Conservation (phyloP, 2,113 vertebrate genomes). For the Cavia aperea region DNA sequence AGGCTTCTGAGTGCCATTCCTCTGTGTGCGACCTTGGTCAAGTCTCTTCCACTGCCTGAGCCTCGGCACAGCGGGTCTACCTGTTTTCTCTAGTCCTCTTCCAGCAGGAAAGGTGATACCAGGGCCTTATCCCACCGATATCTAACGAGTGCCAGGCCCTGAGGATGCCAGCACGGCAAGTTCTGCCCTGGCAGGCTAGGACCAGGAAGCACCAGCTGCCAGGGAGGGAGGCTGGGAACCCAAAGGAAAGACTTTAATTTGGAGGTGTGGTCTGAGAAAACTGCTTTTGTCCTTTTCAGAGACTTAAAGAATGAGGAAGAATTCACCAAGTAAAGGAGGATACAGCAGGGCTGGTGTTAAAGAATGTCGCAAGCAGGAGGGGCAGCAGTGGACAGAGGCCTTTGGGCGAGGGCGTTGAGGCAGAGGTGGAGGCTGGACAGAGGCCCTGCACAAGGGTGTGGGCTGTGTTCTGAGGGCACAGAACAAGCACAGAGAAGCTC, state of each 20-base stretch:
- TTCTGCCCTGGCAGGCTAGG: background rate
- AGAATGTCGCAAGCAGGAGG: background rate
- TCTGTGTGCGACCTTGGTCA: background rate
- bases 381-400: background rate
- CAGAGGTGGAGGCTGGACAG: background rate
- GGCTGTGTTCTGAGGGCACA: background rate
- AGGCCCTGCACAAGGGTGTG: background rate
- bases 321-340: background rate
- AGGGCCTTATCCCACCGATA: background rate
- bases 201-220: background rate
- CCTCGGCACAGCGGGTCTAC: background rate
- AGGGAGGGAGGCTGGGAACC: fast-evolving
- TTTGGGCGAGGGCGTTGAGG: background rate
- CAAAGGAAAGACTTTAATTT: background rate
- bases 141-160: background rate
- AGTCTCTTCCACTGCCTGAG: background rate
- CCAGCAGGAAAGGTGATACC: background rate
- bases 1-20: background rate
- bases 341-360: background rate
- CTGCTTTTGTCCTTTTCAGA: background rate
- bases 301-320: background rate
- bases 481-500: background rate
- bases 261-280: background rate
- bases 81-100: background rate
- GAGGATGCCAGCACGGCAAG: background rate